These are phyloP conservation scores for Heterotis niloticus DNA, from an alignment of 2,113 vertebrate genomes.

Conservation along the genomic window DNA sequence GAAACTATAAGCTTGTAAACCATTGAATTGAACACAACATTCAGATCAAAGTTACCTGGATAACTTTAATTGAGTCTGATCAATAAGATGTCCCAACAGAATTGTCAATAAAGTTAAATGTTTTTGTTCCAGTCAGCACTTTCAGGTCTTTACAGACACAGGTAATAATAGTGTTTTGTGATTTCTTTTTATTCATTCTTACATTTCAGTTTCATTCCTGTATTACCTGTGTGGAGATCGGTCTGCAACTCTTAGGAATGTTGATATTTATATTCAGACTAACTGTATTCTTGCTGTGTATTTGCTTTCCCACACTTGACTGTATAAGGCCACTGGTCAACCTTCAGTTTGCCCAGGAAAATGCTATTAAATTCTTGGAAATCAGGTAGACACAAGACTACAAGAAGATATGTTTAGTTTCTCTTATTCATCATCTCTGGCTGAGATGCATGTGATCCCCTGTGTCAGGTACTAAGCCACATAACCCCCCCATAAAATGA, in stretches of 20 bases:
- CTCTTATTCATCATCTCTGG: not conserved
- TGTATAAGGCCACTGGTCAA: not conserved
- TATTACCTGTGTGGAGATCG: not conserved
- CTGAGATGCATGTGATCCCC: not conserved
- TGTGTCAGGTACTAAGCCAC: not conserved
- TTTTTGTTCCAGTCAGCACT: too few relatives aligned
- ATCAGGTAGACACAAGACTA: not conserved
- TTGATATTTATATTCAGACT: not conserved
- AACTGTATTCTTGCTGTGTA: not conserved
- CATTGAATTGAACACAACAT: too few relatives aligned
- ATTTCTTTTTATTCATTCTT: too few relatives aligned
- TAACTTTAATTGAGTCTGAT: too few relatives aligned
- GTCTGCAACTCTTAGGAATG: not conserved
- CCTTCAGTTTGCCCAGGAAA: not conserved
- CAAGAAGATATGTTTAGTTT: not conserved
- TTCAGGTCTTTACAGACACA: not conserved
- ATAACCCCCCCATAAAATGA: not conserved
- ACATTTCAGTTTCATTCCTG: too few relatives aligned
- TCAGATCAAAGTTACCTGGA: too few relatives aligned
- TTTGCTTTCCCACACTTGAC: not conserved
- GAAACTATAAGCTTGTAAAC: too few relatives aligned
- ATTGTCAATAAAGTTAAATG: too few relatives aligned
- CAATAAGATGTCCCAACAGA: too few relatives aligned
- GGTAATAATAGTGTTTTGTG: too few relatives aligned
- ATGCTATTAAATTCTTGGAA: not conserved